A percentile compares a stretch with the other conserved stretches of the same genome.
Evolutionary conservation across 2,888 invertebrate genomes (phyloP).

Genomic region (Tipula helvola): DNA sequence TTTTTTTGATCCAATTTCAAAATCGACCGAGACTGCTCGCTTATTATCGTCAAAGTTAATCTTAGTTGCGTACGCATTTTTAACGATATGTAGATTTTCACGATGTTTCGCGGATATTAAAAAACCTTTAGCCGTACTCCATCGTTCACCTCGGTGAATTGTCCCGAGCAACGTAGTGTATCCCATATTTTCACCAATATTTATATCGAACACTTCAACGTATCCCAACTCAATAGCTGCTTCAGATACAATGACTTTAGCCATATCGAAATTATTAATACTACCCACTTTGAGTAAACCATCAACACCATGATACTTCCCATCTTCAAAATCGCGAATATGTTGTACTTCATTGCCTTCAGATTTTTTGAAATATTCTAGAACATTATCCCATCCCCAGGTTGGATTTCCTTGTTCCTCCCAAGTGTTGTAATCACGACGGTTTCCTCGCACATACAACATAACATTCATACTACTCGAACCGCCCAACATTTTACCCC

Average conservation of each 20-base stretch:
- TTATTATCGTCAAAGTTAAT: constrained; percentile 38
- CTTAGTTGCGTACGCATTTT: constrained; percentile 42
- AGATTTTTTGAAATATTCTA: constrained; percentile 72
- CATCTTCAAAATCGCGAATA: constrained; percentile 11
- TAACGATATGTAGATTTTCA: constrained; percentile 45
- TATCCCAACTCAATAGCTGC: constrained; percentile 39
- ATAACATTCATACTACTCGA: constrained; percentile 42
- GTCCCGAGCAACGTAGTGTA: constrained; percentile 35
- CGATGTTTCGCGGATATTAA: constrained; percentile 40
- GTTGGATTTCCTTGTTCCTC: constrained; percentile 43
- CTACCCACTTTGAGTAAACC: constrained; percentile 38
- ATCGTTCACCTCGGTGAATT: constrained; percentile 50
- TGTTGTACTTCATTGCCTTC: constrained; percentile 46
- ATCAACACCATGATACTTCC: constrained; percentile 30
- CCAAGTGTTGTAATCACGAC: constrained; percentile 53
- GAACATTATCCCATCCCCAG: constrained; percentile 62
- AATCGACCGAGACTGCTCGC: constrained; percentile 37
- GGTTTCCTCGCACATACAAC: constrained; percentile 51
- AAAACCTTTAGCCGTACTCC: constrained; percentile 62
- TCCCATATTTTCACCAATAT: constrained; percentile 15
- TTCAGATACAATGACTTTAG: constrained; percentile 32
- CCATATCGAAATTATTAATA: constrained; percentile 26
- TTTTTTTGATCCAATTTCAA: constrained; percentile 14
- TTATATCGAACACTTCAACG: background rate
- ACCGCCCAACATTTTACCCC: constrained; percentile 11